These are phyloP conservation scores for Drosophila insularis DNA, from an alignment of 1,140 invertebrate species.

Conservation along the genomic window DNA sequence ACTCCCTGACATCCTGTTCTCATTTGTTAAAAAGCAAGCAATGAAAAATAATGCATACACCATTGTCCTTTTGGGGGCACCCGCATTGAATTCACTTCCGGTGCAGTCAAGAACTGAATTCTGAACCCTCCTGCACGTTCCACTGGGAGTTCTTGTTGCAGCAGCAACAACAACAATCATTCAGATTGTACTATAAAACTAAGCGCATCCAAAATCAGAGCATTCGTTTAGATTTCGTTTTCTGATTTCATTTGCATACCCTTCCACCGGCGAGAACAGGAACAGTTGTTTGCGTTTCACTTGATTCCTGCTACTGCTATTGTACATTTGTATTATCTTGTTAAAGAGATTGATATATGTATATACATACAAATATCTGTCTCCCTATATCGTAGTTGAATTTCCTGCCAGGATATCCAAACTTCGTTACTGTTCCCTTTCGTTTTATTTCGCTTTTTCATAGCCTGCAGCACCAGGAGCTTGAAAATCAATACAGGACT, in stretches of 20 bases:
- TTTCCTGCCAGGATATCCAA: constrained; percentile 23
- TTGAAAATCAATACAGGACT: constrained; percentile 63
- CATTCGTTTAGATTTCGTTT: constrained; percentile 62
- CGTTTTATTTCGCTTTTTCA: constrained; percentile 8
- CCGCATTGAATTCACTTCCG: constrained; percentile 74
- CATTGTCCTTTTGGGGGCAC: constrained; percentile 60
- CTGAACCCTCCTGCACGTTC: constrained; percentile 45
- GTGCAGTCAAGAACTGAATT: constrained; percentile 49
- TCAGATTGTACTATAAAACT: constrained; percentile 58
- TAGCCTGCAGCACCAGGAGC: constrained; percentile 30
- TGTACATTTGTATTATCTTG: neutral
- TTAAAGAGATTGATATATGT: neutral
- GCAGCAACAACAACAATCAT: constrained; percentile 35
- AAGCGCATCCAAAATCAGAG: constrained; percentile 67
- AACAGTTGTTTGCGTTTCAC: neutral
- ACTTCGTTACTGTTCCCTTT: neutral
- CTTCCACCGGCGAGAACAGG: neutral
- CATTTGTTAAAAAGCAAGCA: constrained; percentile 29
- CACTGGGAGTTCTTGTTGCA: constrained; percentile 45
- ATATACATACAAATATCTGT: neutral
- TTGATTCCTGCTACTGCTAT: neutral
- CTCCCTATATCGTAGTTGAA: neutral
- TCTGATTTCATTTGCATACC: constrained; percentile 29
- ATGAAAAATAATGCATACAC: constrained; percentile 20
- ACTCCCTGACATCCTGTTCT: constrained; percentile 63